Base-by-base conservation (phyloP, 1,140 invertebrate species). In the Dinoponera quadriceps region DNA sequence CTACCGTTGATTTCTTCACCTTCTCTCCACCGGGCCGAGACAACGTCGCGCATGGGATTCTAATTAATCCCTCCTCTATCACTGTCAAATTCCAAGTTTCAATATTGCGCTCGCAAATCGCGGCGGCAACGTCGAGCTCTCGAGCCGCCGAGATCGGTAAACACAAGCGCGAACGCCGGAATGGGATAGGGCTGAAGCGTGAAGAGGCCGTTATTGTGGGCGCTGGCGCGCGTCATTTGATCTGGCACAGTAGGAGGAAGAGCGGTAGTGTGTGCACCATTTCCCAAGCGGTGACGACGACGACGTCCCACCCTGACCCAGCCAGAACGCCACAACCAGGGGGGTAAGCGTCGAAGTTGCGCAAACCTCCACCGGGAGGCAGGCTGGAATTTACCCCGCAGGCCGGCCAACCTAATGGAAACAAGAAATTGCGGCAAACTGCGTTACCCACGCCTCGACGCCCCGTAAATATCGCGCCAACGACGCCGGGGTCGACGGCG, bases 351-450 rank as follows among this genome's bases (percentile, higher is more conserved):
- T 91, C 90, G 84, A 93, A 93, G 92, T 93, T 93, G 91, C 90
- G 86, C 89, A 90, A 89, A 78, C 85, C 86, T 85, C 82, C 65
- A 59, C 71, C 80, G 85, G 65, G 80, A 82, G 85, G 59, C 77
- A 89, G 90, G 91, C 88, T 90, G 90, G 90, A 92, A 92, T 93
- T 89, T 92, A 92, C 91, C 93, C 94, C 91, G 92, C 91, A 92
- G 94, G 93, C 93, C 91, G 91, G 90, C 92, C 91, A 92, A 92
- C 92, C 91, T 94, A 94, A 94, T 94, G 93, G 93, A 94, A 94
- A 94, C 94, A 94, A 94, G 93, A 94, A 94, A 94, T 94, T 94
- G 94, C 91, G 89, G 90, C 91, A 94, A 94, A 94, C 93, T 92
- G 90, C 90, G 91, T 94, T 94, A 94, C 85, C 89, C 85, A 93